A percentile compares a stretch with the other conserved stretches of the same genome.
Conservation (phyloP, 2,113 vertebrate genomes). For the Isurus oxyrinchus region DNA sequence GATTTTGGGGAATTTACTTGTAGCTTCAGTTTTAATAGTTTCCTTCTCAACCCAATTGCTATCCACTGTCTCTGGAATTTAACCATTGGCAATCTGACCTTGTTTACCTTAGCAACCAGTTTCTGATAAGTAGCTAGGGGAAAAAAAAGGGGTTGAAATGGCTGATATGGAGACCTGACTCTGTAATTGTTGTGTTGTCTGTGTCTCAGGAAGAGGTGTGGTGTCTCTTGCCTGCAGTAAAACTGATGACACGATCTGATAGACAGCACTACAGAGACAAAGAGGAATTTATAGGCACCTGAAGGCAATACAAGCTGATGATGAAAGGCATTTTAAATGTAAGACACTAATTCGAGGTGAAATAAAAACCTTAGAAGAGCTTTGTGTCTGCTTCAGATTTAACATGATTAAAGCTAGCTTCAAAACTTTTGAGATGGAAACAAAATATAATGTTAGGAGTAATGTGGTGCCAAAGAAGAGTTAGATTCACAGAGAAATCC, state of each 20-base stretch:
- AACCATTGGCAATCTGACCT: neutral
- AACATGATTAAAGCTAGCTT: slow-evolving; percentile 52
- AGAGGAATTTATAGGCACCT: slow-evolving; percentile 64
- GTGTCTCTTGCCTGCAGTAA: slow-evolving; percentile 61
- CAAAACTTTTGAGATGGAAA: slow-evolving; percentile 45
- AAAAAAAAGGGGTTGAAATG: slow-evolving; percentile 48
- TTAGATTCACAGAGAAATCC: slow-evolving; percentile 42
- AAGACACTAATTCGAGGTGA: slow-evolving; percentile 59
- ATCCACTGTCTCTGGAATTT: no score
- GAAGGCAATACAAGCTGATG: slow-evolving; percentile 60
- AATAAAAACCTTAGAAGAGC: slow-evolving; percentile 52
- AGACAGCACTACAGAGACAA: slow-evolving; percentile 60
- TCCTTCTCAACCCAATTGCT: neutral
- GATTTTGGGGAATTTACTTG: neutral
- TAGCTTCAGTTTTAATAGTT: neutral
- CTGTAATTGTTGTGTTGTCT: slow-evolving; percentile 61
- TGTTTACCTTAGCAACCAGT: slow-evolving; percentile 32
- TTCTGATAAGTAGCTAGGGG: slow-evolving; percentile 48
- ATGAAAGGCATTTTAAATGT: slow-evolving; percentile 58
- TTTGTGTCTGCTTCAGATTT: slow-evolving; percentile 49
- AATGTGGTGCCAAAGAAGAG: slow-evolving; percentile 48
- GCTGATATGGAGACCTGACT: slow-evolving; percentile 52
- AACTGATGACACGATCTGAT: slow-evolving; percentile 65
- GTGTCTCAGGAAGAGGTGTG: slow-evolving; percentile 60
- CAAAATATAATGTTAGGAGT: slow-evolving; percentile 45